Evolutionary conservation across 2,888 invertebrate species (phyloP).

Genomic region (Cheilosia vernalis): DNA sequence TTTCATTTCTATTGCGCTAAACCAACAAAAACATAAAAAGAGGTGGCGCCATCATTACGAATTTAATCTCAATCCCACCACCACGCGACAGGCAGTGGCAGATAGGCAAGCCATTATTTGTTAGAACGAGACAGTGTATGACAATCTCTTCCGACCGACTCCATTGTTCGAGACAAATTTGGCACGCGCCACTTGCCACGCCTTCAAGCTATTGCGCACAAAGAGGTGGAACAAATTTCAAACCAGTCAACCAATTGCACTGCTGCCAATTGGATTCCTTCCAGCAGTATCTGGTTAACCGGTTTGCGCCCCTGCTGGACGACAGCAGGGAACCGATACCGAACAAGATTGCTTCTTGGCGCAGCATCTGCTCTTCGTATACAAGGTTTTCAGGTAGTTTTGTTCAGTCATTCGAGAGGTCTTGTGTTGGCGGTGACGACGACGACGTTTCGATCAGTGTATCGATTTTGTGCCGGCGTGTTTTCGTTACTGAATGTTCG

Average conservation of each 20-base stretch:
- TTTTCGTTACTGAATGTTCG: conserved; percentile 32
- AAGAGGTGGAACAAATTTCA: conserved; percentile 51
- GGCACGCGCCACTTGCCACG: conserved; percentile 63
- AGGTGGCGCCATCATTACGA: conserved; percentile 54
- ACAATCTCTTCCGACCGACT: conserved; percentile 61
- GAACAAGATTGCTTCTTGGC: conserved; percentile 22
- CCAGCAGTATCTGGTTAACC: conserved; percentile 21
- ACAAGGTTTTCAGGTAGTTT: conserved; percentile 56
- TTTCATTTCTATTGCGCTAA: conserved; percentile 16
- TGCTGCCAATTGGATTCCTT: conserved; percentile 59
- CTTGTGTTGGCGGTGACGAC: conserved; percentile 71
- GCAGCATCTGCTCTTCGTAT: conserved; percentile 66
- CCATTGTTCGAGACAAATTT: conserved; percentile 58
- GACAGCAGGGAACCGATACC: conserved; percentile 20
- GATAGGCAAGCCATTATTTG: conserved; percentile 33
- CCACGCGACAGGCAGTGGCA: neutral
- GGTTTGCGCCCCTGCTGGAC: conserved; percentile 61
- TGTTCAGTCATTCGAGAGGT: conserved; percentile 70
- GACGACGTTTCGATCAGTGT: conserved; percentile 55
- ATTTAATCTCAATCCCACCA: conserved; percentile 41
- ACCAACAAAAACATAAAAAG: conserved; percentile 50
- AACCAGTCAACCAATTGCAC: conserved; percentile 43
- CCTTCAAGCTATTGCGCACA: conserved; percentile 47
- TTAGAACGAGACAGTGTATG: conserved; percentile 35
- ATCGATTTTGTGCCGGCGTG: conserved; percentile 68